A percentile compares a stretch with the other conserved stretches of the same genome.
Conservation (phyloP, 2,113 vertebrate genomes). For the Pterocles gutturalis region DNA sequence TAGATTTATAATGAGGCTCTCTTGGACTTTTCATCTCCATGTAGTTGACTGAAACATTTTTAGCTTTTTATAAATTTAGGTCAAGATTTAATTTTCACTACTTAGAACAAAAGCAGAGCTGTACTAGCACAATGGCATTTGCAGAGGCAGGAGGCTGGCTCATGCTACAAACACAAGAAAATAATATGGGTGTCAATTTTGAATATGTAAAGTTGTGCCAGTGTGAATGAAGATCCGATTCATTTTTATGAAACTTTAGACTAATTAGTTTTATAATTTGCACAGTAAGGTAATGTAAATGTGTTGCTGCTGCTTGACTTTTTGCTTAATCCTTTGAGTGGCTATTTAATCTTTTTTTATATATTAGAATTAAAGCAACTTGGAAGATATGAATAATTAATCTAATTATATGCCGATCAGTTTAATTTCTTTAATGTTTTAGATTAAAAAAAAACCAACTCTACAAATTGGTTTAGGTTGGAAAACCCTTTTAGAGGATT, state of each 20-base stretch:
- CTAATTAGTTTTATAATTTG: constrained; percentile 93
- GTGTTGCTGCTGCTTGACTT: constrained; percentile 85
- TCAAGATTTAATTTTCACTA: constrained; percentile 73
- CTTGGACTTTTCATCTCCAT: constrained; percentile 6
- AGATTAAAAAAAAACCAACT: constrained; percentile 76
- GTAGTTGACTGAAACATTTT: constrained; percentile 41
- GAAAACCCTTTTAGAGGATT: constrained; percentile 85
- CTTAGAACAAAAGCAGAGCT: constrained; percentile 69
- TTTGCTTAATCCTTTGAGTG: constrained; percentile 93
- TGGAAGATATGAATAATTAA: constrained; percentile 93
- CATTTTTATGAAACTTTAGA: constrained; percentile 81
- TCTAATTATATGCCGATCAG: constrained; percentile 87
- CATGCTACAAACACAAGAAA: not conserved
- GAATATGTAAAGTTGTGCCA: constrained; percentile 70
- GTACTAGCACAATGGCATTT: constrained; percentile 36
- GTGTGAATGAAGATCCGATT: constrained; percentile 79
- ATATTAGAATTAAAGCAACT: constrained; percentile 95
- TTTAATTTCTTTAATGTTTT: constrained; percentile 89
- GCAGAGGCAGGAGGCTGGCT: constrained; percentile 7
- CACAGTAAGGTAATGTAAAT: constrained; percentile 89
- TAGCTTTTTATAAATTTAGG: constrained; percentile 60
- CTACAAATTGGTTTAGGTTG: constrained; percentile 87
- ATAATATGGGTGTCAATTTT: constrained; percentile 54
- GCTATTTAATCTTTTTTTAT: constrained; percentile 88
- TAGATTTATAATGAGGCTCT: constrained; percentile 4